These are phyloP conservation scores for Naso thynnoides DNA, from an alignment of 2,797 vertebrate genomes.

Conservation along the genomic window DNA sequence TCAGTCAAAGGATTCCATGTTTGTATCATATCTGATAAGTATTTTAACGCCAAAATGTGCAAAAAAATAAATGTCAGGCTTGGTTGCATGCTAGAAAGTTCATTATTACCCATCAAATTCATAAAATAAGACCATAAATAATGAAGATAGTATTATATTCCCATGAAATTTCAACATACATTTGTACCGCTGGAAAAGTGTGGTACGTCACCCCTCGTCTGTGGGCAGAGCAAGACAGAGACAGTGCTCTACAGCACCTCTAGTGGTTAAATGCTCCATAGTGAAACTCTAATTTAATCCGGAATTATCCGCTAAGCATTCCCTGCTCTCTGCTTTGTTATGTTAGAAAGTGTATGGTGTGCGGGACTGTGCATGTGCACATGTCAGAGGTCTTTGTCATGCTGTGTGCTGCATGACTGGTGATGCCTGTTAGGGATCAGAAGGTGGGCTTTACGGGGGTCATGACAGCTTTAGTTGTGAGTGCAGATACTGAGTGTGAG, in stretches of 20 bases:
- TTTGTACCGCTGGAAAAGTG: not conserved
- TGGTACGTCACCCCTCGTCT: not conserved
- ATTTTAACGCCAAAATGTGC: not conserved
- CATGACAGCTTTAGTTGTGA: conserved; percentile 26
- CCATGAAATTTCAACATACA: not conserved
- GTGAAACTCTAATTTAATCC: not conserved
- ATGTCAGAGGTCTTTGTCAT: conserved; percentile 36
- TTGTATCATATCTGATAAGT: not conserved
- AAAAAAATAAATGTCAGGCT: not conserved
- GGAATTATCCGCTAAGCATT: not conserved
- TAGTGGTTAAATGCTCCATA: not conserved
- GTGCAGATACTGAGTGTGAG: conserved; percentile 67
- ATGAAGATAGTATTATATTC: not conserved
- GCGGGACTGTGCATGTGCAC: conserved; percentile 16
- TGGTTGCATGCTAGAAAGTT: not conserved
- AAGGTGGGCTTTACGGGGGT: conserved; percentile 19
- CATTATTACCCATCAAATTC: not conserved
- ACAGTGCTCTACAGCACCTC: not conserved
- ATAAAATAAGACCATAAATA: not conserved
- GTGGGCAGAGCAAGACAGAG: not conserved
- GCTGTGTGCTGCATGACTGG: conserved; percentile 49
- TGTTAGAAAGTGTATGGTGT: not conserved
- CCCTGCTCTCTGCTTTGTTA: not conserved
- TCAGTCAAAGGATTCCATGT: too few species aligned
- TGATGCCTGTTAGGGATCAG: conserved; percentile 39